phyloP scores from a whole-genome alignment of 2,888 invertebrate species.

The Didymodactylos carnosus region DNA sequence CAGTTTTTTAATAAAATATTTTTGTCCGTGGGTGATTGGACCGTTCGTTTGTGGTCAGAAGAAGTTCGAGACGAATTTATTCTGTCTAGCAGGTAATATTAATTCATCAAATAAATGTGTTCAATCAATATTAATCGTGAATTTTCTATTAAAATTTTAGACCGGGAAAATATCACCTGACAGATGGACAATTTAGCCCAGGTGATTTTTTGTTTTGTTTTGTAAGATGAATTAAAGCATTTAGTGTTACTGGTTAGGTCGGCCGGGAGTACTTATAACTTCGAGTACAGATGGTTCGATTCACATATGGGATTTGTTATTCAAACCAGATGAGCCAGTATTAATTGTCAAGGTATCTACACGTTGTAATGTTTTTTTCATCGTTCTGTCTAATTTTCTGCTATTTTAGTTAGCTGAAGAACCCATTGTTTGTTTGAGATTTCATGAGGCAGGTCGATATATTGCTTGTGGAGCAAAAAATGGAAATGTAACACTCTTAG shows the following conservation, averaged over 20 bases:
- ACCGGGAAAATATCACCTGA: slow-evolving; percentile 32
- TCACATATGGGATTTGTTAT: slow-evolving; percentile 70
- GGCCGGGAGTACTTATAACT: slow-evolving; percentile 64
- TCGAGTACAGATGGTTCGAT: slow-evolving; percentile 53
- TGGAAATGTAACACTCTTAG: slow-evolving; percentile 56
- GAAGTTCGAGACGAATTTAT: slow-evolving; percentile 79
- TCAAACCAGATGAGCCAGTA: slow-evolving; percentile 59
- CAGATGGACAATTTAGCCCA: slow-evolving; percentile 61
- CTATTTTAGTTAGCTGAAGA: slow-evolving; percentile 43
- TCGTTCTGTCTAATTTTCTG: background rate
- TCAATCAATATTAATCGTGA: background rate
- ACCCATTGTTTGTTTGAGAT: slow-evolving; percentile 45
- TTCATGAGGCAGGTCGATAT: slow-evolving; percentile 50
- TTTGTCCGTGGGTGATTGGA: slow-evolving; percentile 80
- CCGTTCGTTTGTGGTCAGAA: slow-evolving; percentile 74
- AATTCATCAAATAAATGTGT: background rate
- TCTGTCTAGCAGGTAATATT: slow-evolving; percentile 20
- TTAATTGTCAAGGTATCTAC: slow-evolving; percentile 46
- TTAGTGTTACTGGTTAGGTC: no score
- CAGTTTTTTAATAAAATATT: slow-evolving; percentile 85
- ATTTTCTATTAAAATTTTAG: no score
- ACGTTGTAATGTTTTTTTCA: background rate
- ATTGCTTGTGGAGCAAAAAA: slow-evolving; percentile 56
- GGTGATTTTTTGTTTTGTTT: no score
- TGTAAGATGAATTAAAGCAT: no score